Evolutionary conservation across 1,140 invertebrate species (phyloP).

Genomic region (Tetranychus cinnabarinus): DNA sequence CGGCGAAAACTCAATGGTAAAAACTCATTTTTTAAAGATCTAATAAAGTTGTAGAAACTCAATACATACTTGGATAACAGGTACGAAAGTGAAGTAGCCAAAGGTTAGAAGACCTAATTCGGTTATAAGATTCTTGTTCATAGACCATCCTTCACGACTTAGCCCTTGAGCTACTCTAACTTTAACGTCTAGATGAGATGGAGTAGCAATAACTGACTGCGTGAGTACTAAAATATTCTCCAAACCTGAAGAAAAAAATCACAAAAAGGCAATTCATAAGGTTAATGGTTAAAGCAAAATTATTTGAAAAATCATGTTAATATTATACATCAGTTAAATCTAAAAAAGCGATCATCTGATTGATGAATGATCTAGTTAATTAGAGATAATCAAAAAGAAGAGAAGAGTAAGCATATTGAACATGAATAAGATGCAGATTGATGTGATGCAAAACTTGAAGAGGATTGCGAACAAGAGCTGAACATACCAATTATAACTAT

Average conservation of each 20-base stretch:
- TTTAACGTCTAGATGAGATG: slow-evolving; percentile 71
- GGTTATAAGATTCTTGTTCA: slow-evolving; percentile 76
- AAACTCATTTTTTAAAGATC: neutral
- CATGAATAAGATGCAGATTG: no score
- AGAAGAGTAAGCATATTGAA: no score
- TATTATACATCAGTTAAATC: neutral
- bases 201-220: slow-evolving; percentile 76
- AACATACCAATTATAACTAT: slow-evolving; percentile 52
- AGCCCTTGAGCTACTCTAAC: slow-evolving; percentile 75
- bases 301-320: neutral
- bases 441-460: neutral
- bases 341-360: no score
- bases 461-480: neutral
- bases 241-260: slow-evolving; percentile 26
- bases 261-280: neutral
- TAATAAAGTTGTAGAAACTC: slow-evolving; percentile 6
- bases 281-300: neutral
- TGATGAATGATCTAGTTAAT: no score
- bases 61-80: slow-evolving; percentile 46
- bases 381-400: no score
- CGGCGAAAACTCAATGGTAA: no score
- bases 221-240: slow-evolving; percentile 89
- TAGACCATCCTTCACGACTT: slow-evolving; percentile 83
- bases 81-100: slow-evolving; percentile 72
- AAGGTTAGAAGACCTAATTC: slow-evolving; percentile 78